These are phyloP conservation scores for Oscheius onirici DNA, from an alignment of 2,888 invertebrate genomes.

Conservation along the genomic window DNA sequence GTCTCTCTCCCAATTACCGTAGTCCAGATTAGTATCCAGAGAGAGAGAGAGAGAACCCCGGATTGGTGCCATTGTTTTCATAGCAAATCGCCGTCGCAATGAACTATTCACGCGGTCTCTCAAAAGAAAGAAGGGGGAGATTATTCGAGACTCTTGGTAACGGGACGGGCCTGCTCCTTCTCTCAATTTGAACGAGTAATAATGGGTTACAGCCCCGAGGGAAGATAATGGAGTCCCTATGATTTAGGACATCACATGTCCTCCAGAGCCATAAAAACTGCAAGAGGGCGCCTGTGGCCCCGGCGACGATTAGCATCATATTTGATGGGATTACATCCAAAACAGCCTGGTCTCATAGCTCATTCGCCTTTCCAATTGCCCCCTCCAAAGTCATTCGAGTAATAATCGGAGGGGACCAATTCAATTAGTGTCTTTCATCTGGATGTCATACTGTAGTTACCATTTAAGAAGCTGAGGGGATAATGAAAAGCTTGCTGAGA, in stretches of 20 bases:
- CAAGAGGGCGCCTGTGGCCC: not conserved
- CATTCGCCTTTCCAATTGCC: not conserved
- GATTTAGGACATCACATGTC: slow-evolving; percentile 4
- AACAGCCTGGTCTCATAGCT: not conserved
- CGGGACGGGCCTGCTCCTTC: not conserved
- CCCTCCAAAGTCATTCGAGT: not conserved
- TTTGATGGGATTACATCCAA: not conserved
- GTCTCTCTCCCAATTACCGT: slow-evolving; percentile 2
- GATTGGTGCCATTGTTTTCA: slow-evolving; percentile 34
- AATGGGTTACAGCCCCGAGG: slow-evolving; percentile 20
- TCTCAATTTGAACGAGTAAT: slow-evolving; percentile 24
- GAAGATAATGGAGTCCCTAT: slow-evolving; percentile 19
- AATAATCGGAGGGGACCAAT: no score
- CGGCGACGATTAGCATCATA: not conserved
- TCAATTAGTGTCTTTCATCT: no score
- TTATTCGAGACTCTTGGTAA: not conserved
- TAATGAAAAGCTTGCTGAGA: no score
- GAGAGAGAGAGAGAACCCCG: no score
- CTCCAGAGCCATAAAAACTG: not conserved
- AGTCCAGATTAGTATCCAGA: slow-evolving; percentile 25
- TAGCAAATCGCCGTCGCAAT: slow-evolving; percentile 28
- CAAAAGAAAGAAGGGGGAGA: not conserved
- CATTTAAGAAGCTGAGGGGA: no score
- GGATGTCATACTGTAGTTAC: no score
- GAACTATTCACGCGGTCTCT: slow-evolving; percentile 28